Conservation (phyloP, 2,113 vertebrate species). For the Sylvia atricapilla region DNA sequence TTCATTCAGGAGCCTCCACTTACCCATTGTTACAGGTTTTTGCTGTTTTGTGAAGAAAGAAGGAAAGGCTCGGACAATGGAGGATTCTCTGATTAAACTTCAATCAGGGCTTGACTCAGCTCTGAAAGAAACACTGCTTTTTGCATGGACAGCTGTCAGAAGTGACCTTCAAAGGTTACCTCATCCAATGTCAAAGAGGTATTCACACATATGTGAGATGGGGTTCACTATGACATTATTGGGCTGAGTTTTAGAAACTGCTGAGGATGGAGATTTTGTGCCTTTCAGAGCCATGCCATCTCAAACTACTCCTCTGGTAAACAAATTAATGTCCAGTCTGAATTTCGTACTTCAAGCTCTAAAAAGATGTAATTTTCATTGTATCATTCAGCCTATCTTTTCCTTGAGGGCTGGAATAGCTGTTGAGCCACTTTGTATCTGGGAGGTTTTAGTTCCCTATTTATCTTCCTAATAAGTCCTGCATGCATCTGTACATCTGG, state of each 20-base stretch:
- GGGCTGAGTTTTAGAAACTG: not conserved
- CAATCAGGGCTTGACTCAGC: not conserved
- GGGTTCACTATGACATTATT: not conserved
- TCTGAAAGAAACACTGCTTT: not conserved
- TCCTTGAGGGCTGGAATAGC: not conserved
- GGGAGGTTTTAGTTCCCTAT: not conserved
- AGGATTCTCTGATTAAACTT: not conserved
- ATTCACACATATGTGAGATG: not conserved
- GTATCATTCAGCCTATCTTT: not conserved
- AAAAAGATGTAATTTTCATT: not conserved
- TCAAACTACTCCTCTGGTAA: not conserved
- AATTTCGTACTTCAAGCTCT: not conserved
- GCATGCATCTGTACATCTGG: not conserved
- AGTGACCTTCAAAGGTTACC: not conserved
- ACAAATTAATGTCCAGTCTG: not conserved
- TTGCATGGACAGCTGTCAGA: not conserved
- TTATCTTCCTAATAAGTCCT: not conserved
- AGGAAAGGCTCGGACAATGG: not conserved
- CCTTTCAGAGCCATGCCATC: not conserved
- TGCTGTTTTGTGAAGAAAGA: conserved; percentile 28
- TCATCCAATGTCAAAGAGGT: not conserved
- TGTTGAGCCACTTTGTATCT: not conserved
- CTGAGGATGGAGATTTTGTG: not conserved
- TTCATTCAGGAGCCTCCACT: conserved; percentile 6
- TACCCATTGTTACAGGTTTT: not conserved